Evolutionary conservation across 2,113 vertebrate species (phyloP).

Genomic region (Ranitomeya imitator): DNA sequence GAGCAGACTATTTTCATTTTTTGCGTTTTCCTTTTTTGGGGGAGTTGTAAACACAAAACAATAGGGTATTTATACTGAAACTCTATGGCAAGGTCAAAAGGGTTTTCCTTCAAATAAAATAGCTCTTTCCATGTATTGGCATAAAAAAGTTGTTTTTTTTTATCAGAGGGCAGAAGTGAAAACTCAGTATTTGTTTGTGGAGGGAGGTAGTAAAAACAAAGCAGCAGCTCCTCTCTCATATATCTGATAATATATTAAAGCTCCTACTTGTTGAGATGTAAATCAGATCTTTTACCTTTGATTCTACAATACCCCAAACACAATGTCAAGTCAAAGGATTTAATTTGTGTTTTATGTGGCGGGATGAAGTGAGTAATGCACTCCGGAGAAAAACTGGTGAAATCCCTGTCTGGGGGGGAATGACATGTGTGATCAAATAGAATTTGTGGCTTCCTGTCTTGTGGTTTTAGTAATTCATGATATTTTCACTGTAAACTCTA

Average conservation of each 20-base stretch:
- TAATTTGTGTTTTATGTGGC: background rate
- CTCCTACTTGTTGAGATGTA: background rate
- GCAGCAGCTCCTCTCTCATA: background rate
- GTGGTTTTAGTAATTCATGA: slow-evolving; percentile 2
- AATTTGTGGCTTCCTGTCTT: background rate
- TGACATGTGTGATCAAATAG: background rate
- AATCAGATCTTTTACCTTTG: background rate
- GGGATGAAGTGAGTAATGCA: background rate
- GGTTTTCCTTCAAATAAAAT: background rate
- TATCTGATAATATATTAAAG: slow-evolving; percentile 22
- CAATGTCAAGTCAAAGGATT: background rate
- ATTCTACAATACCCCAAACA: slow-evolving; percentile 16
- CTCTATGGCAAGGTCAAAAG: too few relatives aligned
- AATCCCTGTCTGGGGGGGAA: background rate
- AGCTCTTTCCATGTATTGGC: background rate
- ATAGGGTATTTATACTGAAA: too few relatives aligned
- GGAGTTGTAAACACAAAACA: too few relatives aligned
- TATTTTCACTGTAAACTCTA: background rate
- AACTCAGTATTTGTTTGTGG: background rate
- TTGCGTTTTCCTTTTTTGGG: background rate
- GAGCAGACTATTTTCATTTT: too few relatives aligned
- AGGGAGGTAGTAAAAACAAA: background rate
- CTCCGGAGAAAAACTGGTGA: background rate
- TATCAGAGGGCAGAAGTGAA: background rate
- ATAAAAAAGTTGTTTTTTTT: background rate